Evolutionary conservation across 1,140 invertebrate genomes (phyloP).

Genomic region (Doryteuthis pealeii): DNA sequence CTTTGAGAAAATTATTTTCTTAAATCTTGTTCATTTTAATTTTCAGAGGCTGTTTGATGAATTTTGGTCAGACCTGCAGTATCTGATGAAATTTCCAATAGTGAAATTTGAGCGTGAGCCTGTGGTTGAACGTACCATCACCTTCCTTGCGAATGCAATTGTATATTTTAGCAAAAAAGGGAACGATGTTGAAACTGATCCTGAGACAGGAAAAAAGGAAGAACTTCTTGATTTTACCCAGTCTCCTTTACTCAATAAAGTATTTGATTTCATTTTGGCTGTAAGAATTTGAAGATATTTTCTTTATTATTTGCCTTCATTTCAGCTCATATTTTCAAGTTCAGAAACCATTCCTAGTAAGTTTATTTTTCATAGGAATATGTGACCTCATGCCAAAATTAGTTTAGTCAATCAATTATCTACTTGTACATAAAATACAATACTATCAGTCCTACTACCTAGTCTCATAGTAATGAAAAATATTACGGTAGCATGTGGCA

Average conservation of each 20-base stretch:
- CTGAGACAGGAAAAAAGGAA: slow-evolving; percentile 24
- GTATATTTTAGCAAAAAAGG: slow-evolving; percentile 40
- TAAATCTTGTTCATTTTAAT: no score
- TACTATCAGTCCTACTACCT: no score
- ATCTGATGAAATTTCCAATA: slow-evolving; percentile 49
- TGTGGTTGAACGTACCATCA: slow-evolving; percentile 68
- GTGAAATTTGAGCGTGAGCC: slow-evolving; percentile 62
- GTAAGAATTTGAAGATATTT: no score
- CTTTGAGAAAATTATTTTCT: no score
- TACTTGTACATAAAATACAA: no score
- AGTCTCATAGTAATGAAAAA: no score
- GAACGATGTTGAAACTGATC: not conserved
- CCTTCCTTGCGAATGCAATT: slow-evolving; percentile 70
- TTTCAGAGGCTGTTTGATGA: slow-evolving; percentile 43
- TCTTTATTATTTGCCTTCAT: not conserved
- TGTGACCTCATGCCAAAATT: no score
- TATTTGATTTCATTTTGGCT: slow-evolving; percentile 55
- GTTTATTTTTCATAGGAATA: no score
- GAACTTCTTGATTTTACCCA: slow-evolving; percentile 35
- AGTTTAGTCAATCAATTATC: no score
- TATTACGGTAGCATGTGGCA: no score
- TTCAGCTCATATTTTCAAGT: no score
- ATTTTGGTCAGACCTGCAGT: slow-evolving; percentile 52
- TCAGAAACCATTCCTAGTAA: no score
- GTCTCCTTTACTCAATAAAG: slow-evolving; percentile 44